Base-by-base conservation (phyloP, 1,140 invertebrate genomes). In the Melanaphis sacchari region DNA sequence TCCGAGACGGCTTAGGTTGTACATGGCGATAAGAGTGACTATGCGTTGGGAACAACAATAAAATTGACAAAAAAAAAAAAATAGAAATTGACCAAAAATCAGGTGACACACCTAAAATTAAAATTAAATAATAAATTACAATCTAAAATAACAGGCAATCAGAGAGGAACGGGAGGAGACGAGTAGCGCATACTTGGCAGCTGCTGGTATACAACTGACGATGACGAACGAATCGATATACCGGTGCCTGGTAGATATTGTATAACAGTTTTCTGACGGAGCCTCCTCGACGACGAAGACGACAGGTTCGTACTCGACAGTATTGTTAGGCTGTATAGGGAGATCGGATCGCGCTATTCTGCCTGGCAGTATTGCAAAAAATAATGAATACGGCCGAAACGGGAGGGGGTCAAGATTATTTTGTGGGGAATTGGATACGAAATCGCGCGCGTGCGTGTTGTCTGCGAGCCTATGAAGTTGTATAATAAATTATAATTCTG, bases 361-460 rank as follows among this genome's bases (percentile, higher is more conserved):
- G 54, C n/a, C 54, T 43, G 91, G 66, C 59, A 82, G 38, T n/a
- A 26, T 82, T 82, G 76, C 91, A 92, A 92, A 81, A 92, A 82
- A 92, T 38, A n/a, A 76, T n/a, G n/a, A 76, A 66, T 66, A 66
- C 31, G 59, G 31, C n/a, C 15, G 59, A 2, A n/a, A n/a, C n/a
- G 59, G 59, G 59, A 76, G 59, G 59, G 59, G 59, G 18, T 15
- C 15, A 11, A n/a, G 31, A n/a, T 76, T 76, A 76, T 76, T 76
- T 18, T 11, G 22, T 52, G 76, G 43, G 76, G 91, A 92, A 82
- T 92, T 15, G 36, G n/a, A 92, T 92, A 92, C 66, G 66, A 92
- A 84, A 24, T 91, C 24, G n/a, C 76, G 76, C 91, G 91, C 91
- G 76, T 92, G 91, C 91, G 91, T 92, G 38, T 24, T 21, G 54